Base-by-base conservation (phyloP, 2,888 invertebrate species). In the Hirtodrosophila trivittata region DNA sequence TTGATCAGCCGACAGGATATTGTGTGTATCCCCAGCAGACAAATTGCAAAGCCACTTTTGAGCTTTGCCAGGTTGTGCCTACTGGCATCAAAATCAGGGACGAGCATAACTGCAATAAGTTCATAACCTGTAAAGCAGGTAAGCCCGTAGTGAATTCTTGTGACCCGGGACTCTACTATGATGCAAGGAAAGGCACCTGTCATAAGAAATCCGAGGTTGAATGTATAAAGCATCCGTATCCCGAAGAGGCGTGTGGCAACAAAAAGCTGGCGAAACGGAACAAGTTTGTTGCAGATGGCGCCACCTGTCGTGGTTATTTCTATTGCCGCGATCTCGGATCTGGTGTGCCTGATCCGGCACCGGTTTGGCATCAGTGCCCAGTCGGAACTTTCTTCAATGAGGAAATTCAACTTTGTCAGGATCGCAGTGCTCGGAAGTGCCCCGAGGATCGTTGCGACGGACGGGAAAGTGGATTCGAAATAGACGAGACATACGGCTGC, bases 261-360 rank as follows among this genome's bases (percentile, higher is more conserved):
- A 66, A 59, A 6, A 89, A 89, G 38, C 35, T 81, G 14, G 86
- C 89, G 0, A 58, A 72, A 41, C 75, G 86, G 0, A 42, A 77
- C 55, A 65, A 50, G 9, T 89, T 89, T 50, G 82, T 87, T 0
- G 3, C 49, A 1, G 89, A 89, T 47, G 57, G 70, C 1, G 83
- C 82, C 14, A 87, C 88, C 3, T 89, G 89, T 37, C 75, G 85
- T 8, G 89, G 89, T 0, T 88, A 89, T 43, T 85, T 73, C 49
- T 88, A 77, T 47, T 89, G 89, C 21, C 56, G 52, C 0, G 89
- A 87, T 32, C 16, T 74, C 2, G 88, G 87, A 0, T 70, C 68
- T 0, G 73, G 76, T 6, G 30, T 55, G 1, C 86, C 88, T 0
- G 89, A 89, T 50, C 12, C 57, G 0, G 8, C 57, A 1, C 89